These are phyloP conservation scores for Monodelphis domestica DNA, from an alignment of 2,797 vertebrate genomes.

Conservation along the genomic window DNA sequence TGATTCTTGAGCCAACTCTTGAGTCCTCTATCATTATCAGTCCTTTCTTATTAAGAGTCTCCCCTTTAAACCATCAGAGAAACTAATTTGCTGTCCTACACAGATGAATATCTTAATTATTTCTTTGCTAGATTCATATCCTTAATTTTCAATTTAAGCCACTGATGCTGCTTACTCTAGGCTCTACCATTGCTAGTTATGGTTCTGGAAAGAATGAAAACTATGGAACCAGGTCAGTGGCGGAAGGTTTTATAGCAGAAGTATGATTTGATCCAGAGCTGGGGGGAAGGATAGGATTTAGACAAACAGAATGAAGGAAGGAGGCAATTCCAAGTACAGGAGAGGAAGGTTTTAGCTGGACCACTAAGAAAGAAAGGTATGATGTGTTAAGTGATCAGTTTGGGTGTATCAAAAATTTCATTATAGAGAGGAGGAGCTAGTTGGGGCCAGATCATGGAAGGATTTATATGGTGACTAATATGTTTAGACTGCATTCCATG, in stretches of 20 bases:
- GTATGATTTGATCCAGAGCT: not conserved
- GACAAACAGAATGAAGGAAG: slow-evolving; percentile 17
- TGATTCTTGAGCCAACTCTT: too few relatives aligned
- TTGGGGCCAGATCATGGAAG: not conserved
- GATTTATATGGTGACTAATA: not conserved
- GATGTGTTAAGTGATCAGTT: not conserved
- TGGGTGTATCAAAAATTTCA: not conserved
- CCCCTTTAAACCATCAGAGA: not conserved
- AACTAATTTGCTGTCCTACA: not conserved
- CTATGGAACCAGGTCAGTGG: not conserved
- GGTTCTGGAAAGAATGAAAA: not conserved
- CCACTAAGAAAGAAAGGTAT: not conserved
- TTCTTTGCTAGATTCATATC: not conserved
- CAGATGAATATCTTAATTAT: not conserved
- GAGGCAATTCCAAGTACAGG: not conserved
- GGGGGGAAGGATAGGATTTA: not conserved
- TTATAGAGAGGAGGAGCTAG: not conserved
- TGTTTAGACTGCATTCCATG: not conserved
- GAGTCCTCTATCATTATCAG: too few relatives aligned
- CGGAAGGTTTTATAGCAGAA: not conserved
- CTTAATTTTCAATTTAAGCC: not conserved
- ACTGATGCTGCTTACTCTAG: not conserved
- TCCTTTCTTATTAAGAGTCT: not conserved
- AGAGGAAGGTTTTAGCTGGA: not conserved
- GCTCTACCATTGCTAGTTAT: not conserved